Evolutionary conservation across 2,113 vertebrate species (phyloP), one percentile per base, ranked within the genome.

Genomic region (Gnathonemus longibarbis): DNA sequence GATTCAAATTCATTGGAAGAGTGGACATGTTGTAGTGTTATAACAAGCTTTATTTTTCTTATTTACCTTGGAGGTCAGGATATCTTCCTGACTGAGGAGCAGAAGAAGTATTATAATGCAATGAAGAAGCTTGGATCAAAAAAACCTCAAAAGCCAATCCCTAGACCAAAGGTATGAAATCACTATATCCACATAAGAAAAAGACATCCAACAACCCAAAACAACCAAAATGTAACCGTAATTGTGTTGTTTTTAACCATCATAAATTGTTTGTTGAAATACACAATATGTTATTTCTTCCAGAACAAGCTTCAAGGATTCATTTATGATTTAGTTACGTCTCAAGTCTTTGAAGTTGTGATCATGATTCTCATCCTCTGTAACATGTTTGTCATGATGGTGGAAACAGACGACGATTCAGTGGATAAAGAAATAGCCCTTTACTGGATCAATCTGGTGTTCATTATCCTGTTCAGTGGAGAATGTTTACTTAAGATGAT

Each of bases 331-430:
- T 97, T 97, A 91, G 97, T 99, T 92, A 99, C 98, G 1, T 98
- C 97, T 91, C 98, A 99, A 97, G 97, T 95, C 83, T 99, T 99
- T 91, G 98, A 99, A 90, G 98, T 99, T 91, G 97, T 97, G 53
- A 99, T 99, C 93, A 99, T 99, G 98, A 98, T 99, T 93, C 98
- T 99, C 17, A 99, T 99, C 95, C 98, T 98, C 95, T 97, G 99
- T 90, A 99, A 99, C 94, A 99, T 99, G 98, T 97, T 99, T 92
- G 99, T 98, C 86, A 99, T 99, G 98, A 99, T 99, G 98, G 98
- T 99, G 91, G 98, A 99, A 94, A 98, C 98, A 0, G 98, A 99
- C 11, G 96, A 98, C 84, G 98, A 99, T 93, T 97, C 96, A 49
- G 1, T 92, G 24, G 96, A 97, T 0, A 98, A 97, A 97, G 96